Evolutionary conservation across 2,113 vertebrate genomes (phyloP), one percentile per base, ranked within the genome.

Genomic region (Sylvietta virens): DNA sequence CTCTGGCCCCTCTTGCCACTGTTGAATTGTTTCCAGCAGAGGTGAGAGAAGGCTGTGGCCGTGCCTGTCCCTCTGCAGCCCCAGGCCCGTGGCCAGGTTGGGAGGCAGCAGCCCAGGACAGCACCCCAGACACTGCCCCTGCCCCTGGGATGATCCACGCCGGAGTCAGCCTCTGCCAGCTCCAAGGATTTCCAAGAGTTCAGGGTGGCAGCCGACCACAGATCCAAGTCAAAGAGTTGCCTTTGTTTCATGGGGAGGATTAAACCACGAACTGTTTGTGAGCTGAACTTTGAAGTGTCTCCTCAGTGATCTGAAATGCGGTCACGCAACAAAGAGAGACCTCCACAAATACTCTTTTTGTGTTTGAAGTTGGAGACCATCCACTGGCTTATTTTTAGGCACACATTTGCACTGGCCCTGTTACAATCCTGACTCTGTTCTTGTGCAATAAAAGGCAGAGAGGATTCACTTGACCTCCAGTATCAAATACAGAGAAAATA

Each of bases 381-480:
- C 65, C 85, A 47, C 90, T n/a, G 70, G 70, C 47, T 80, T 93
- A 76, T 80, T 95, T 92, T 95, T 76, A 92, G 83, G 30, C 26
- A 2, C 4, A 19, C 48, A 48, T 80, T 88, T 82, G 66, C 80
- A 76, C 86, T 35, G 74, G 64, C 71, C 10, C 0, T 13, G 31
- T 56, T 39, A 95, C 92, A 90, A 76, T 85, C 78, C 81, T 53
- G 50, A 65, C 81, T 87, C 96, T 96, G 92, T 93, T 93, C 94
- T 82, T 6, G 0, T 16, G 81, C 66, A 88, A 6, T 37, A 33
- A 79, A 65, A 88, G 51, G 57, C 84, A 71, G 69, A 53, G 47
- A 81, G 47, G 69, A 85, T 79, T 91, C 66, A 16, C 87, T 91
- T 65, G 74, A 69, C 61, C 78, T 85, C n/a, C 40, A 18, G 40